A percentile compares a stretch with the other conserved stretches of the same genome.
These are phyloP conservation scores for Trogon surrucura DNA, from an alignment of 2,113 vertebrate species.

Conservation along the genomic window DNA sequence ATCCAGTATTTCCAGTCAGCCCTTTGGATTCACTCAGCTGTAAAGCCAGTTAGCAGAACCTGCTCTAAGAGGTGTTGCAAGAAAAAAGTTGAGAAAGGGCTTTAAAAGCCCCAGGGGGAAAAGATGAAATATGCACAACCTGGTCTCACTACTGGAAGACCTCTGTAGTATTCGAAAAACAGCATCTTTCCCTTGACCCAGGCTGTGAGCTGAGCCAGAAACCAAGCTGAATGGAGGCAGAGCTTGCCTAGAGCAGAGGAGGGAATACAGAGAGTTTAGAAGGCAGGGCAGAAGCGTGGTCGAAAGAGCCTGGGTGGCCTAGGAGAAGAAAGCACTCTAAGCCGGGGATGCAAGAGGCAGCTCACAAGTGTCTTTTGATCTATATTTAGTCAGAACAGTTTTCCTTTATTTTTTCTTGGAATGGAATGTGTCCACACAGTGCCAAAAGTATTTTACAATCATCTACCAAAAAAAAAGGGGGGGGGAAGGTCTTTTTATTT, in stretches of 20 bases:
- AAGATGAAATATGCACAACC: neutral
- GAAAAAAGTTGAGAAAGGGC: neutral
- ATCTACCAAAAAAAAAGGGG: neutral
- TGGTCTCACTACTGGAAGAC: neutral
- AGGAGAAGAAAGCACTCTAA: neutral
- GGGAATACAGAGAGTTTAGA: neutral
- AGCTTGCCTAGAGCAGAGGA: neutral
- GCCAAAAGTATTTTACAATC: slow-evolving; percentile 24
- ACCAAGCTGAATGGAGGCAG: accelerated
- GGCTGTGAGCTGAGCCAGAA: neutral
- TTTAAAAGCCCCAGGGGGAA: neutral
- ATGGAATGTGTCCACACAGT: neutral
- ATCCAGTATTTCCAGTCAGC: neutral
- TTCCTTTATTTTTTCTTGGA: slow-evolving; percentile 49
- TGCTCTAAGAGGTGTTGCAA: neutral
- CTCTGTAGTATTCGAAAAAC: neutral
- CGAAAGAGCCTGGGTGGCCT: neutral
- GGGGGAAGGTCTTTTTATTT: slow-evolving; percentile 32
- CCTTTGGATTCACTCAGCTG: neutral
- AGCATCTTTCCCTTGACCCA: neutral
- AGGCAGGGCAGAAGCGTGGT: neutral
- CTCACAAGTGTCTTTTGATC: slow-evolving; percentile 35
- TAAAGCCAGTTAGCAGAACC: neutral
- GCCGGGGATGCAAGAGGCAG: neutral
- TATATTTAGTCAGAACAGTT: slow-evolving; percentile 16